Base-by-base conservation (phyloP, 1,140 invertebrate species). In the Aphaenogaster rudis region DNA sequence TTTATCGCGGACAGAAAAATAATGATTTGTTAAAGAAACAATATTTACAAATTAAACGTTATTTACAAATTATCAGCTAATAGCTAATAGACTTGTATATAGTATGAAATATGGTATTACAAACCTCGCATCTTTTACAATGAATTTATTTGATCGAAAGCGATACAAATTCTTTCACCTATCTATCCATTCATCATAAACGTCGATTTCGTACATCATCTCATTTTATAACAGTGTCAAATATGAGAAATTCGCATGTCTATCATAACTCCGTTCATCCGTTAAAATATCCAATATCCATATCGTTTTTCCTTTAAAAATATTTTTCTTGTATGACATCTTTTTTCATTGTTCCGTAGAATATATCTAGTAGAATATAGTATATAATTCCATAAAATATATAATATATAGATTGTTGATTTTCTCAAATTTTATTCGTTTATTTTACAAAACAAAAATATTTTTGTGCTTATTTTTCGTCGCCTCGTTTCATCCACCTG, bases 161-260 rank as follows among this genome's bases (percentile, higher is more conserved):
- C 59, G 28, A 15, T 15, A 67, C 28, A 54, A 81, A 42, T 54
- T 17, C 36, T 81, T 57, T 17, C 42, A 4, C 2, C 17, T 21
- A 17, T 36, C 57, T 13, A 67, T 67, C n/a, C 36, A 45, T 1
- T 4, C 21, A 42, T 50, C n/a, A 54, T 33, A 54, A 11, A 54
- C n/a, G 7, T 69, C 45, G 39, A 81, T 81, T 81, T 57, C 4
- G 15, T 28, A 33, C 8, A 39, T 80, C 6, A 21, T 67, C 8
- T 78, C 42, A 2, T 45, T 33, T 81, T 28, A 39, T 81, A 71
- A 42, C 15, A 48, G 9, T 45, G 8, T 81, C 48, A 42, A 69
- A 54, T 69, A n/a, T 39, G 61, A 80, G 8, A 80, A 80, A 80
- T 69, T 80, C 3, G 6, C 39, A 48, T 48, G 11, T 79, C 45